phyloP scores from a whole-genome alignment of 2,113 vertebrate species.

The Pontoporia blainvillei region DNA sequence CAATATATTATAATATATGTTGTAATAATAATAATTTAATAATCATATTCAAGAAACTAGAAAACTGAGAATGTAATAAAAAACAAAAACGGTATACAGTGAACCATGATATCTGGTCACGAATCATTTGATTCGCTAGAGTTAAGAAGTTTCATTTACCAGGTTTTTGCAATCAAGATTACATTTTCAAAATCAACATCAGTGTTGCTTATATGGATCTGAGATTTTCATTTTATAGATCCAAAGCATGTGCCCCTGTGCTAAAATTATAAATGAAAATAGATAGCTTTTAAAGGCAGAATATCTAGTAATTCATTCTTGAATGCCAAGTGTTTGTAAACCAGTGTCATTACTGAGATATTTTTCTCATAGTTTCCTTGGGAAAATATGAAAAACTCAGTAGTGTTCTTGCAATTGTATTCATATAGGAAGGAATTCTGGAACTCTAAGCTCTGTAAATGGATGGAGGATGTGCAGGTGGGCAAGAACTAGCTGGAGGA shows the following conservation, averaged over 20 bases:
- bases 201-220: neutral
- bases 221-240: neutral
- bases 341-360: neutral
- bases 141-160: neutral
- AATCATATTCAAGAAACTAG: neutral
- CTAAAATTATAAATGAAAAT: conserved; percentile 12
- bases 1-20: neutral
- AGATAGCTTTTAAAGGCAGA: neutral
- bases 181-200: neutral
- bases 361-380: neutral
- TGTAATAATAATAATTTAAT: neutral
- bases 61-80: conserved; percentile 10
- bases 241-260: neutral
- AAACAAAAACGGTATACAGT: neutral
- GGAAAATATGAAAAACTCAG: neutral
- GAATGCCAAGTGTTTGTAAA: neutral
- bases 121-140: neutral
- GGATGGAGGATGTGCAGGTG: neutral
- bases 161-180: conserved; percentile 23
- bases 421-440: neutral
- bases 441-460: no score
- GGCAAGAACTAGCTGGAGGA: neutral
- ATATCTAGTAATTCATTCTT: neutral
- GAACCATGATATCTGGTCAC: neutral
- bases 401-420: neutral